Percentiles rank a stretch among this genome's conserved stretches.
phyloP scores from a whole-genome alignment of 2,888 invertebrate genomes.

The Callinectes sapidus region DNA sequence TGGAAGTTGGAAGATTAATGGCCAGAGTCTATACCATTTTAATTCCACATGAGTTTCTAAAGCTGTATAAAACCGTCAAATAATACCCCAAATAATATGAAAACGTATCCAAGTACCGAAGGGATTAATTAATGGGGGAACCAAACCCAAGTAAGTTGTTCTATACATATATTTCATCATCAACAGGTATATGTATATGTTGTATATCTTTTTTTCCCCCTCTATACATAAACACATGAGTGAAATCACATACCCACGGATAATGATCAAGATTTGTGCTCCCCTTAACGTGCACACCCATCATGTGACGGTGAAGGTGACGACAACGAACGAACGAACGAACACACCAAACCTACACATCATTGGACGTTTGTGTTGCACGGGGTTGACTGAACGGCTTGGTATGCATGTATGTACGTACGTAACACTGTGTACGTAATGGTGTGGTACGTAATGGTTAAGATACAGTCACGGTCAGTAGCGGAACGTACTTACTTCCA shows the following conservation, averaged over 20 bases:
- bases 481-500: neutral
- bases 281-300: slow-evolving; percentile 15
- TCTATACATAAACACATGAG: slow-evolving; percentile 46
- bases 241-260: slow-evolving; percentile 39
- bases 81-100: no score
- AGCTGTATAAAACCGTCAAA: no score
- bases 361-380: slow-evolving; percentile 28
- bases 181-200: slow-evolving; percentile 41
- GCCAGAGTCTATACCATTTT: no score
- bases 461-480: neutral
- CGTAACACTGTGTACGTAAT: neutral
- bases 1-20: no score
- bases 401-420: neutral
- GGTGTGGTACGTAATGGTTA: neutral
- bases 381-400: slow-evolving; percentile 11
- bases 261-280: slow-evolving; percentile 48
- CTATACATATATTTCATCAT: slow-evolving; percentile 49
- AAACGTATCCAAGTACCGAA: no score
- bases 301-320: neutral
- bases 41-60: no score
- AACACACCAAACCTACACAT: slow-evolving; percentile 22
- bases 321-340: neutral
- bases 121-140: neutral
- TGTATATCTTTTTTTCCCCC: neutral
- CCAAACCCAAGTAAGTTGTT: slow-evolving; percentile 11